Evolutionary conservation across 2,797 vertebrate genomes (phyloP).

Genomic region (Neosilurus hyrtlii): DNA sequence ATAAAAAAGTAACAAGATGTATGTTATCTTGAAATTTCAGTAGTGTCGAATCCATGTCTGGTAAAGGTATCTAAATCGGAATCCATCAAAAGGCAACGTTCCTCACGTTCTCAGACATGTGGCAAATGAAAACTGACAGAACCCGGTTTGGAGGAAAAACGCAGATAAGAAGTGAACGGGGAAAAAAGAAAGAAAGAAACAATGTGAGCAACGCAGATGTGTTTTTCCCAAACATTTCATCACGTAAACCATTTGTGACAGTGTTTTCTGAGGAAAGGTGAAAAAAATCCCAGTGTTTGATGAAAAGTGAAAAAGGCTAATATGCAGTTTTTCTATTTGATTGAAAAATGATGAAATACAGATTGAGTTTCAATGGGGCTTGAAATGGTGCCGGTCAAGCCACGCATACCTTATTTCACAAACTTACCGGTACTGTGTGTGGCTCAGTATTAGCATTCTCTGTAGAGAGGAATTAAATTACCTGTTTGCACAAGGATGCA

Average conservation of each 20-base stretch:
- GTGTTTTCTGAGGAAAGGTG: constrained; percentile 49
- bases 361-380: constrained; percentile 50
- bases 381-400: constrained; percentile 44
- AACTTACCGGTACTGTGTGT: constrained; percentile 13
- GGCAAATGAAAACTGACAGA: constrained; percentile 66
- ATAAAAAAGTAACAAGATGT: not conserved
- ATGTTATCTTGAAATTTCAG: constrained; percentile 23
- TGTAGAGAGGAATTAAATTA: constrained; percentile 1
- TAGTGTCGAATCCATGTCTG: constrained; percentile 53
- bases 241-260: constrained; percentile 59
- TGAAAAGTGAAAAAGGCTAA: constrained; percentile 55
- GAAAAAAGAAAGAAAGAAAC: constrained; percentile 28
- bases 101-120: constrained; percentile 44
- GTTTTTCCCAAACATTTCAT: constrained; percentile 55
- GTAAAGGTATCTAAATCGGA: constrained; percentile 26
- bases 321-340: constrained; percentile 49
- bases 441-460: not conserved
- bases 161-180: not conserved
- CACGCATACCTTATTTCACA: constrained; percentile 39
- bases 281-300: constrained; percentile 41
- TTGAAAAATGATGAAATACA: constrained; percentile 31
- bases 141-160: constrained; percentile 56
- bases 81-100: constrained; percentile 53
- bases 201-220: constrained; percentile 51
- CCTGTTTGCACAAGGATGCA: constrained; percentile 9